These are phyloP conservation scores for Rhaphigaster nebulosa DNA, from an alignment of 2,888 invertebrate genomes.

Conservation along the genomic window DNA sequence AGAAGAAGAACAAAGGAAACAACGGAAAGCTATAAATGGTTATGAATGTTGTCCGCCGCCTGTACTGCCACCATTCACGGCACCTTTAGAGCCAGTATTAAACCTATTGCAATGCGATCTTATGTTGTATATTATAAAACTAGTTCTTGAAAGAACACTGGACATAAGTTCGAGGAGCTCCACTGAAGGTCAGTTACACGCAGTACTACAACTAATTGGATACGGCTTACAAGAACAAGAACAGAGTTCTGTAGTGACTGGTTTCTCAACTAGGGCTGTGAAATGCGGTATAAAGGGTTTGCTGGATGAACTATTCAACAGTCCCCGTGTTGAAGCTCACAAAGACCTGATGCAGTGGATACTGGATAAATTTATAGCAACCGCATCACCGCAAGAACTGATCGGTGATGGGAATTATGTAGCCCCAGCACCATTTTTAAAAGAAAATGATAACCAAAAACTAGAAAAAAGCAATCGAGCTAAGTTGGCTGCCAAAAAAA, in stretches of 20 bases:
- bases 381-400: conserved; percentile 69
- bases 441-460: not conserved
- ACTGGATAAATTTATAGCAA: conserved; percentile 79
- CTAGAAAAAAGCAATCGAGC: conserved; percentile 82
- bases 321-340: conserved; percentile 85
- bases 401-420: not conserved
- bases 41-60: conserved; percentile 94
- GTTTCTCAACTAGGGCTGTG: conserved; percentile 82
- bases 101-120: conserved; percentile 91
- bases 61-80: conserved; percentile 80
- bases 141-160: conserved; percentile 81
- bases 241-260: conserved; percentile 79
- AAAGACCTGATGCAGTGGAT: conserved; percentile 88
- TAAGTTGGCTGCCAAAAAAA: conserved; percentile 87
- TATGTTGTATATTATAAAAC: conserved; percentile 85
- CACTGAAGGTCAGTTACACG: conserved; percentile 92
- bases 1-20: conserved; percentile 89
- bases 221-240: conserved; percentile 91
- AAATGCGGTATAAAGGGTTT: conserved; percentile 78
- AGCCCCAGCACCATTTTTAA: not conserved
- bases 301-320: conserved; percentile 80
- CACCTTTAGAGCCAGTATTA: conserved; percentile 82
- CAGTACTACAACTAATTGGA: conserved; percentile 91
- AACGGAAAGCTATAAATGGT: conserved; percentile 83
- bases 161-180: conserved; percentile 82